These are phyloP conservation scores for Meghimatium bilineatum DNA, from an alignment of 2,888 invertebrate species.

Conservation along the genomic window DNA sequence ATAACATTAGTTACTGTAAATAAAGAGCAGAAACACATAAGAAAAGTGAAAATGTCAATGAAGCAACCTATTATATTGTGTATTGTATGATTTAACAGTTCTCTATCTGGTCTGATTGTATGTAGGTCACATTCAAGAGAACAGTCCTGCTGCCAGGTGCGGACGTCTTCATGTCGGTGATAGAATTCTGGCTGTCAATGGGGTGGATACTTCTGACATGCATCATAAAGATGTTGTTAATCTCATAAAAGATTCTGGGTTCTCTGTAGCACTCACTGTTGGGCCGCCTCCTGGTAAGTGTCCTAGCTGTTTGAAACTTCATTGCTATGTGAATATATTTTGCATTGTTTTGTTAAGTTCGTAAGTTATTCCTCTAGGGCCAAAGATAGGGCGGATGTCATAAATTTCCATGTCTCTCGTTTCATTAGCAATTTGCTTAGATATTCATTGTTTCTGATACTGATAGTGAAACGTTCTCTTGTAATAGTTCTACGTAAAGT, in stretches of 20 bases:
- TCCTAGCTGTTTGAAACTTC: neutral
- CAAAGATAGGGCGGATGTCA: no score
- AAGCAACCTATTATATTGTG: neutral
- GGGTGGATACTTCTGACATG: conserved; percentile 91
- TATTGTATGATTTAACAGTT: neutral
- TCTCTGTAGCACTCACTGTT: conserved; percentile 85
- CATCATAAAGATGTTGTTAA: conserved; percentile 98
- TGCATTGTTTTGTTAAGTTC: no score
- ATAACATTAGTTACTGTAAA: no score
- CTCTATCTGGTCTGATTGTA: neutral
- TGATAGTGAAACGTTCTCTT: no score
- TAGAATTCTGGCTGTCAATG: conserved; percentile 96
- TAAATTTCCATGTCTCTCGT: no score
- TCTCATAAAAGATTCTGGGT: conserved; percentile 96
- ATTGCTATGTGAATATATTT: no score
- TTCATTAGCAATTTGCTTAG: no score
- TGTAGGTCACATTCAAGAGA: conserved; percentile 93
- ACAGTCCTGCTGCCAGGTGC: conserved; percentile 96
- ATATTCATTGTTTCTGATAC: no score
- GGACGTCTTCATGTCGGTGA: conserved; percentile 94
- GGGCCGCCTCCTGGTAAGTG: conserved; percentile 73
- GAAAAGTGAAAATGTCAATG: no score
- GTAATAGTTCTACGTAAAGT: no score
- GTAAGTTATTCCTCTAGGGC: no score
- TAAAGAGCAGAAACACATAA: no score